A percentile compares a stretch with the other conserved stretches of the same genome.
phyloP scores from a whole-genome alignment of 2,888 invertebrate genomes.

The Eilema sororculum region DNA sequence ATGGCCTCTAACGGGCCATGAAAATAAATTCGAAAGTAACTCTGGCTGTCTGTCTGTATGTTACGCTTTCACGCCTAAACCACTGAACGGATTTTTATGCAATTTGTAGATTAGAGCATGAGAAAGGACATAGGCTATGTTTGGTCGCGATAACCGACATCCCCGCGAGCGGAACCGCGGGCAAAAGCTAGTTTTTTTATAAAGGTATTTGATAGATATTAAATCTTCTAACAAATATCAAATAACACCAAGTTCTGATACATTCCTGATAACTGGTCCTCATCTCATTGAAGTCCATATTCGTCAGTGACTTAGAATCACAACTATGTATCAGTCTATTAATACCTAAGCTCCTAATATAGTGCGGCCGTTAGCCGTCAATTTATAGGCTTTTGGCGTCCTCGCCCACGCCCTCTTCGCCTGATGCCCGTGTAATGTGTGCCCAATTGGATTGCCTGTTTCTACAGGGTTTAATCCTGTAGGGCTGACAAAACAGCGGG shows the following conservation, averaged over 20 bases:
- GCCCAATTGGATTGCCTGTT: slow-evolving; percentile 44
- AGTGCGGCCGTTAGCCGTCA: slow-evolving; percentile 49
- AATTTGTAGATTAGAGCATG: too few relatives aligned
- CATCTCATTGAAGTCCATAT: neutral
- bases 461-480: slow-evolving; percentile 39
- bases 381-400: slow-evolving; percentile 58
- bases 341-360: slow-evolving; percentile 28
- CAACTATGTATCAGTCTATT: slow-evolving; percentile 17
- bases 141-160: too few relatives aligned
- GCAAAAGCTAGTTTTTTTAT: too few relatives aligned
- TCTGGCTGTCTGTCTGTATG: too few relatives aligned
- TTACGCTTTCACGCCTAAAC: too few relatives aligned
- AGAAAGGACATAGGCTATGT: too few relatives aligned
- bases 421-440: slow-evolving; percentile 55
- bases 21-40: too few relatives aligned
- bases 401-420: slow-evolving; percentile 47
- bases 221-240: neutral
- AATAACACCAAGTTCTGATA: neutral
- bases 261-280: neutral
- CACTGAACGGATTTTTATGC: too few relatives aligned
- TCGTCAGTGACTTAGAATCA: slow-evolving; percentile 3
- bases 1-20: too few relatives aligned
- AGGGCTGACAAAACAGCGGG: slow-evolving; percentile 11
- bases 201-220: too few relatives aligned
- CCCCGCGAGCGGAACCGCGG: too few relatives aligned